Percentiles rank a stretch among this genome's conserved stretches.
Conservation (phyloP, 2,113 vertebrate species). For the Ptychochromis oligacanthus region DNA sequence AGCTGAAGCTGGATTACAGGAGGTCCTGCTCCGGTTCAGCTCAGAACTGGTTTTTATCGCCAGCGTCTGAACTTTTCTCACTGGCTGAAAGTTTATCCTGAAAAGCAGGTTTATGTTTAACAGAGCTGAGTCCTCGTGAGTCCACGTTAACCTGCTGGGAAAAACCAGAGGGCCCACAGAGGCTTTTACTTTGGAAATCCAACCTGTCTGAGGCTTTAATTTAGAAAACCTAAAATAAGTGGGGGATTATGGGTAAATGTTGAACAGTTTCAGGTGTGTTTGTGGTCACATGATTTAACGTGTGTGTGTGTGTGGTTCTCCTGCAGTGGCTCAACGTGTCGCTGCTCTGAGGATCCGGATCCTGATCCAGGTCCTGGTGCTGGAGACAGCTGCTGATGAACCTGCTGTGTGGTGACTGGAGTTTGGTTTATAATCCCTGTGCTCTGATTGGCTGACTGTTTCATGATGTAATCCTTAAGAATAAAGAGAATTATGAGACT, state of each 20-base stretch:
- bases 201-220: not conserved
- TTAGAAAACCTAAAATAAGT: not conserved
- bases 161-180: too few species aligned
- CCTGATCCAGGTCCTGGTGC: not conserved
- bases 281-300: not conserved
- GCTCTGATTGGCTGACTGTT: not conserved
- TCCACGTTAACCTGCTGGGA: too few species aligned
- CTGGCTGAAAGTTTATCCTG: too few species aligned
- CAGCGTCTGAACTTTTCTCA: not conserved
- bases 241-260: not conserved
- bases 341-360: slow-evolving; percentile 45
- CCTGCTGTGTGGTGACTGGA: not conserved
- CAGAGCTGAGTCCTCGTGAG: not conserved
- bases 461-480: not conserved
- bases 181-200: not conserved
- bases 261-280: not conserved
- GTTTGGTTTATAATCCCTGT: not conserved
- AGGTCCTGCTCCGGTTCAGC: not conserved
- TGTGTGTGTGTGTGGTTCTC: not conserved
- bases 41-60: too few species aligned
- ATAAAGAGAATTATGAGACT: not conserved
- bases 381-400: not conserved
- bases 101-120: not conserved
- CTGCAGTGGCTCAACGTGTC: slow-evolving; percentile 66
- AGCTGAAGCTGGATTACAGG: too few species aligned